Percentiles rank a stretch among this genome's conserved stretches.
Evolutionary conservation across 2,888 invertebrate genomes (phyloP).

Genomic region (Bhutanitis thaidina): DNA sequence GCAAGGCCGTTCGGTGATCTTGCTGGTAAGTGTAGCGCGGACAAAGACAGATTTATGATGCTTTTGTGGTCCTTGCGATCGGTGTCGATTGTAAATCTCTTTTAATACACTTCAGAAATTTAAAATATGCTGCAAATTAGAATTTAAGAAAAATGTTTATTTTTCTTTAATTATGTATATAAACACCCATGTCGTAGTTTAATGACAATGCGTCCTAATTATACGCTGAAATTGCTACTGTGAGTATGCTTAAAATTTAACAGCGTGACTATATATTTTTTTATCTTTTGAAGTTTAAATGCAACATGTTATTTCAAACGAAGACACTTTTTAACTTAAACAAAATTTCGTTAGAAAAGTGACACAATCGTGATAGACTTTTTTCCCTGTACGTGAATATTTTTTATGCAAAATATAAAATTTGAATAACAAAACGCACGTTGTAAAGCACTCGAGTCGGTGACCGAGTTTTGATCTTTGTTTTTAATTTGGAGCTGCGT

Average conservation of each 20-base stretch:
- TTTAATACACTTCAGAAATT: too few relatives aligned
- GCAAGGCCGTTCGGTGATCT: slow-evolving; percentile 38
- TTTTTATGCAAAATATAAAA: slow-evolving; percentile 14
- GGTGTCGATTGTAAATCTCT: too few relatives aligned
- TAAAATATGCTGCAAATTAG: too few relatives aligned
- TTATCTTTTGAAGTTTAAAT: background rate
- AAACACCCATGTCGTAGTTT: too few relatives aligned
- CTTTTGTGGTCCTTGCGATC: too few relatives aligned
- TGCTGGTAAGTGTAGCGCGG: slow-evolving; percentile 25
- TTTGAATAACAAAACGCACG: slow-evolving; percentile 15
- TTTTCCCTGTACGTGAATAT: slow-evolving; percentile 9
- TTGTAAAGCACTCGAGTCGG: background rate
- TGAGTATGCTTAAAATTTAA: too few relatives aligned
- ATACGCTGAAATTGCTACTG: too few relatives aligned
- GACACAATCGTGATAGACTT: background rate
- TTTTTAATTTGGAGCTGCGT: slow-evolving; percentile 8
- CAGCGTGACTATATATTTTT: background rate
- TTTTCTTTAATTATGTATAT: too few relatives aligned
- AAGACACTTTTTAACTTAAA: background rate
- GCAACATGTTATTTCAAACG: background rate
- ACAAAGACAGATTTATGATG: slow-evolving; percentile 28
- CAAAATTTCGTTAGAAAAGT: background rate
- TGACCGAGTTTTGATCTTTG: slow-evolving; percentile 10
- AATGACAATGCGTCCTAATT: too few relatives aligned
- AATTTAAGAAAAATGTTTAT: too few relatives aligned